Evolutionary conservation across 2,113 vertebrate species (phyloP).

Genomic region (Microcebus griseorufus): DNA sequence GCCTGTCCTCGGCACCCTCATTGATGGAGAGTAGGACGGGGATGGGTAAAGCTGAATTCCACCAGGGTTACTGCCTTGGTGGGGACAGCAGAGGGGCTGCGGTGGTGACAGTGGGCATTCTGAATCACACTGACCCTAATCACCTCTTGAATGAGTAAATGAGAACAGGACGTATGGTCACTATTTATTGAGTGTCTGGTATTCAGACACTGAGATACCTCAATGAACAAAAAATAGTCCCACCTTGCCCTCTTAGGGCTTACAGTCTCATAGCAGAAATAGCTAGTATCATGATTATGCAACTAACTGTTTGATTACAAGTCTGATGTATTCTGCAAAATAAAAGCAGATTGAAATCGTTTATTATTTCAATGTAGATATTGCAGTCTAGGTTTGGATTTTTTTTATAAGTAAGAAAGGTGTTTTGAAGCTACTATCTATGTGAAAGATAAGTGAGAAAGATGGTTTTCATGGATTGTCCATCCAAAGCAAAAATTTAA

Average conservation of each 20-base stretch:
- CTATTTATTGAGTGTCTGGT: accelerated
- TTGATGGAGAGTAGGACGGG: accelerated
- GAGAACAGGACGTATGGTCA: accelerated
- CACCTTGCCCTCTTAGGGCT: background rate
- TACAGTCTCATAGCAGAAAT: background rate
- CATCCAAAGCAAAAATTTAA: background rate
- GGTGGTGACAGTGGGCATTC: background rate
- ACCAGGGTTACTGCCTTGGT: accelerated
- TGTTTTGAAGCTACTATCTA: background rate
- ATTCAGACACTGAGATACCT: background rate
- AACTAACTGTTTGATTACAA: background rate
- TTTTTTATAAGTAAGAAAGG: background rate
- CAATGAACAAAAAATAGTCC: background rate
- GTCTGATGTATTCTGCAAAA: background rate
- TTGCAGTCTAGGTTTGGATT: background rate
- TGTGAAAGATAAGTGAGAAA: background rate
- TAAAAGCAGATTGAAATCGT: background rate
- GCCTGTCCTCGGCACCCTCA: background rate
- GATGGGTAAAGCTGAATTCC: too few relatives aligned
- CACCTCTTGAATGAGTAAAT: accelerated
- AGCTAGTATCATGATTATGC: accelerated
- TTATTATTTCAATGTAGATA: background rate
- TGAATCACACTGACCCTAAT: background rate
- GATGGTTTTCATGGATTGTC: background rate
- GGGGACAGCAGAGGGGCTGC: background rate